Base-by-base conservation (phyloP, 2,797 vertebrate species). In the Pangasius djambal region DNA sequence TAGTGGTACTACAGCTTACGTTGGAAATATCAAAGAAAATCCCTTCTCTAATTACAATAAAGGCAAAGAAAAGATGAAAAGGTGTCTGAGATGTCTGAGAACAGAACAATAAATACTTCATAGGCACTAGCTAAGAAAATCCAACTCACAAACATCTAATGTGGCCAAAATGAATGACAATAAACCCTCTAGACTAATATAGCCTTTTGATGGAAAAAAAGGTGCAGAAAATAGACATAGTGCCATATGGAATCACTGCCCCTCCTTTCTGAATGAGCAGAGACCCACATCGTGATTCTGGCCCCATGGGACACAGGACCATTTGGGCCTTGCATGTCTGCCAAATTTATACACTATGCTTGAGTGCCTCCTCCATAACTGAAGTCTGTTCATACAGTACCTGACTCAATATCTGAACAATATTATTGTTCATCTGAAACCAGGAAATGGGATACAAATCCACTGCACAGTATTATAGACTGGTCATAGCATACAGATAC, bases 191-290 rank as follows among this genome's bases (percentile, higher is more conserved):
- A 70, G 48, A 52, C 44, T 69, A 67, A 52, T 85, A 65, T 65
- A 65, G 40, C 28, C 40, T 25, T 70, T 69, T 70, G 18, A 55
- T 83, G 83, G 1, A 72, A 70, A 50, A 37, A 84, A 85, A 37
- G 25, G 83, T 81, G 57, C 52, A 57, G 59, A 88, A 91, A 67
- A 87, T 85, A 86, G 75, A 63, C 40, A 31, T n/a, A 20, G 83
- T 87, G 89, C 88, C 89, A 92, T 90, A 90, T 89, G 88, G 88
- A 88, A 63, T 61, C 89, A 63, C 74, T 25, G 20, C 84, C 63
- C 9, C 18, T 82, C n/a, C 87, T 61, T n/a, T 77, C 48, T 88
- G 89, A 92, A 82, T 82, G 87, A 90, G 83, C 89, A 90, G 74
- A 87, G 86, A 90, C 74, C 86, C 86, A 81, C 84, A 78, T 81